These are phyloP conservation scores for Trididemnum miniatum DNA, from an alignment of 23 tunicate genomes.

Conservation along the genomic window DNA sequence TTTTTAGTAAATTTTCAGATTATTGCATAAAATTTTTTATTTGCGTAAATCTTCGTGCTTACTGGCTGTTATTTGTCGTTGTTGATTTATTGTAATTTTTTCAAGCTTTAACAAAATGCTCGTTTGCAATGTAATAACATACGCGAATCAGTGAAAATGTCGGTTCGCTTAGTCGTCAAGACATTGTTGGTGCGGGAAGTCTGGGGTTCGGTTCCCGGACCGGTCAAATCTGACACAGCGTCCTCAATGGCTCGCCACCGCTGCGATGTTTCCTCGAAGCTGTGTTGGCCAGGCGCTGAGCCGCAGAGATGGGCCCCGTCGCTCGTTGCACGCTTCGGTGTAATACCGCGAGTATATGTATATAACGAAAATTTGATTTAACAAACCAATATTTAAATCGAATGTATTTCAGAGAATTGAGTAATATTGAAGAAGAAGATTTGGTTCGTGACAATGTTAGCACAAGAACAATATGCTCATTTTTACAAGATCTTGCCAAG, in stretches of 20 bases:
- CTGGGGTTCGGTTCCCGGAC: background rate
- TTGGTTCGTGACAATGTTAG: slow-evolving; percentile 64
- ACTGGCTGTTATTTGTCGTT: too few species aligned
- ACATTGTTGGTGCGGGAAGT: background rate
- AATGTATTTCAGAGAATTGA: slow-evolving; percentile 59
- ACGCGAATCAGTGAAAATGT: too few species aligned
- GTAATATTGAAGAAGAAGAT: slow-evolving; percentile 74
- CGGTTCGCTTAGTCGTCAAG: too few species aligned
- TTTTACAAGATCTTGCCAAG: slow-evolving; percentile 56
- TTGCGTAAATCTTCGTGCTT: too few species aligned
- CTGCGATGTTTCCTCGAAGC: background rate
- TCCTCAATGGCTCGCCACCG: background rate
- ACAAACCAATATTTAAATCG: background rate
- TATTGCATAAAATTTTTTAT: too few species aligned
- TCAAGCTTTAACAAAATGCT: too few species aligned
- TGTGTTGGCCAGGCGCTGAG: background rate
- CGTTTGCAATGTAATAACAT: too few species aligned
- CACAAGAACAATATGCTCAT: slow-evolving; percentile 64
- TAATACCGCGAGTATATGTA: background rate
- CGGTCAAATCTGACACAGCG: background rate
- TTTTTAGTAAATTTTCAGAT: too few species aligned
- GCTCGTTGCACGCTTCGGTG: background rate
- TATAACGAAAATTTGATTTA: background rate
- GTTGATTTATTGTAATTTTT: too few species aligned
- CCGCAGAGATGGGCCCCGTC: background rate